A percentile compares a stretch with the other conserved stretches of the same genome.
phyloP scores from a whole-genome alignment of 2,888 invertebrate genomes.

The Ormyrus rosae region DNA sequence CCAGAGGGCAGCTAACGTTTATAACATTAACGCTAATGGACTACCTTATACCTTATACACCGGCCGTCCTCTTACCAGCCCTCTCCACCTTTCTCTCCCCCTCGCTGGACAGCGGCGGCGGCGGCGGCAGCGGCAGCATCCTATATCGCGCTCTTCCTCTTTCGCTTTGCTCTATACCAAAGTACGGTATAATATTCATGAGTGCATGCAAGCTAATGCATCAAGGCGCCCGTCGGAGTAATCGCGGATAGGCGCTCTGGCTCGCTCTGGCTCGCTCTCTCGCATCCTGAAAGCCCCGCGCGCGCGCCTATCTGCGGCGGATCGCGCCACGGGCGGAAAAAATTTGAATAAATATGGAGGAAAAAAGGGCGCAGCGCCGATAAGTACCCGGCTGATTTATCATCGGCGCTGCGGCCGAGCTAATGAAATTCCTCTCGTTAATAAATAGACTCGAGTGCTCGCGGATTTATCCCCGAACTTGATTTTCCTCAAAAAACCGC shows the following conservation, averaged over 20 bases:
- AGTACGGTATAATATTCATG: constrained; percentile 71
- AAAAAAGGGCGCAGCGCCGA: constrained; percentile 3
- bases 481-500: no score
- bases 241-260: constrained; percentile 62
- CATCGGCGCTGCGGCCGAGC: constrained; percentile 7
- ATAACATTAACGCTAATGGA: constrained; percentile 76
- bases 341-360: constrained; percentile 4
- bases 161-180: constrained; percentile 58
- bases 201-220: constrained; percentile 74
- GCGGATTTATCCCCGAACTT: not conserved
- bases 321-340: constrained; percentile 34
- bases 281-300: no score
- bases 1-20: constrained; percentile 75
- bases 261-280: not conserved
- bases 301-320: constrained; percentile 38
- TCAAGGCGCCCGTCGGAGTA: constrained; percentile 68
- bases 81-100: constrained; percentile 19
- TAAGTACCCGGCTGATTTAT: constrained; percentile 41
- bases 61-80: constrained; percentile 62
- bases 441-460: not conserved
- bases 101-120: constrained; percentile 1
- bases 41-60: constrained; percentile 75
- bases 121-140: not conserved
- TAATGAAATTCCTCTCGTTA: constrained; percentile 36
- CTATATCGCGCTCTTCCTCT: constrained; percentile 41